Conservation (phyloP, 2,888 invertebrate species). For the Oligia strigilis region DNA sequence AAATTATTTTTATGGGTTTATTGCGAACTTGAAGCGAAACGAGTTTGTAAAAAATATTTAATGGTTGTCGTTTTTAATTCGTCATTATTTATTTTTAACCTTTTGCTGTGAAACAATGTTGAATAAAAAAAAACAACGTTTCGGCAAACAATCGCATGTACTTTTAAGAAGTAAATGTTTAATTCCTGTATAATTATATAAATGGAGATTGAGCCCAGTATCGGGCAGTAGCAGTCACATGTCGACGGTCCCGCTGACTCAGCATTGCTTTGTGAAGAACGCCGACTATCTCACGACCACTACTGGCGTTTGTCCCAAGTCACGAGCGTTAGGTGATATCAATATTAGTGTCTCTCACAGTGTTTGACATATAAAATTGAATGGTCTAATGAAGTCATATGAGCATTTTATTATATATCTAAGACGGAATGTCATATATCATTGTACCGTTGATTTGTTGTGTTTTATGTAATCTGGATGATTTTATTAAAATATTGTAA, state of each 20-base stretch:
- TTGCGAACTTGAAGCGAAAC: constrained; percentile 30
- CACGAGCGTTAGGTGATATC: constrained; percentile 39
- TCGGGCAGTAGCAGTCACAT: constrained; percentile 68
- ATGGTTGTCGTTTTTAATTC: constrained; percentile 34
- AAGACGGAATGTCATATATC: not conserved
- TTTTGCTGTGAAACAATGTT: constrained; percentile 26
- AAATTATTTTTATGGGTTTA: constrained; percentile 38
- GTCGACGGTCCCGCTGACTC: constrained; percentile 79
- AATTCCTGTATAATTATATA: constrained; percentile 36
- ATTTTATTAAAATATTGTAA: not conserved
- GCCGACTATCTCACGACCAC: constrained; percentile 82
- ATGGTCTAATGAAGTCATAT: not conserved
- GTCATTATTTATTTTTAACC: constrained; percentile 12
- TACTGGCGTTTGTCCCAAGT: constrained; percentile 45
- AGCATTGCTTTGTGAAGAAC: constrained; percentile 77
- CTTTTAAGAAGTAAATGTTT: constrained; percentile 34
- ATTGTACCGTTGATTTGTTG: not conserved
- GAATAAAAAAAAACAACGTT: not conserved
- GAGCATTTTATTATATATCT: not conserved
- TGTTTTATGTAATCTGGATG: not conserved
- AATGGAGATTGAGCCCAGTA: constrained; percentile 42
- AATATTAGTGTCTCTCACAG: not conserved
- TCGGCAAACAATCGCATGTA: constrained; percentile 6
- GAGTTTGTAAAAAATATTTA: constrained; percentile 19
- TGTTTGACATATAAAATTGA: not conserved